These are phyloP conservation scores for Rhinogobius similis DNA, from an alignment of 2,113 vertebrate genomes.

Conservation along the genomic window DNA sequence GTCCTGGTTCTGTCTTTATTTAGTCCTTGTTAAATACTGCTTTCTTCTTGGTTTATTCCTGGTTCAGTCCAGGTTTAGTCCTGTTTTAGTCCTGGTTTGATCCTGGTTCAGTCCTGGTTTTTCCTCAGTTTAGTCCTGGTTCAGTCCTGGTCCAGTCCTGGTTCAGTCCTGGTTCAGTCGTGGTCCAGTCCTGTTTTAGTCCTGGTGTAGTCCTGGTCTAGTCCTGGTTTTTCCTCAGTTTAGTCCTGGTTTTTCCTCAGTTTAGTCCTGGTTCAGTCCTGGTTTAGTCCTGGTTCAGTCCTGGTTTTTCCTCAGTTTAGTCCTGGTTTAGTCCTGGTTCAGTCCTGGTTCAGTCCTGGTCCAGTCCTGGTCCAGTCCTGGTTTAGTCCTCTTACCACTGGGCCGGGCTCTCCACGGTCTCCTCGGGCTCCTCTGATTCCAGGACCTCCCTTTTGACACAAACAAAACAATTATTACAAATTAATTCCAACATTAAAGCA, in stretches of 20 bases:
- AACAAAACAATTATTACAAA: not conserved
- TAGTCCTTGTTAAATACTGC: not conserved
- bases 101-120: not conserved
- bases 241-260: not conserved
- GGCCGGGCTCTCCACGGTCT: slow-evolving; percentile 85
- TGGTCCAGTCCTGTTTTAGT: not conserved
- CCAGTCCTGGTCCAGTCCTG: not conserved
- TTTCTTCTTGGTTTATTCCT: not conserved
- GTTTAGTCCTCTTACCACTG: slow-evolving; percentile 79
- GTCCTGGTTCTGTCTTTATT: not conserved
- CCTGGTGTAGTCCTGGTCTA: not conserved
- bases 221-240: not conserved
- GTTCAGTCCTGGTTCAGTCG: not conserved
- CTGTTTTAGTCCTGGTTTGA: not conserved
- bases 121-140: not conserved
- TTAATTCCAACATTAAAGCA: too few relatives aligned
- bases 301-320: not conserved
- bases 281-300: not conserved
- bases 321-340: not conserved
- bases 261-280: not conserved
- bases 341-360: not conserved
- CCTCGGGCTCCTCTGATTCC: slow-evolving; percentile 92
- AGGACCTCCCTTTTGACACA: slow-evolving; percentile 84
- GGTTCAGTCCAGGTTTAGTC: not conserved
- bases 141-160: not conserved